Base-by-base conservation (phyloP, 2,888 invertebrate species). In the Acleris laterana region DNA sequence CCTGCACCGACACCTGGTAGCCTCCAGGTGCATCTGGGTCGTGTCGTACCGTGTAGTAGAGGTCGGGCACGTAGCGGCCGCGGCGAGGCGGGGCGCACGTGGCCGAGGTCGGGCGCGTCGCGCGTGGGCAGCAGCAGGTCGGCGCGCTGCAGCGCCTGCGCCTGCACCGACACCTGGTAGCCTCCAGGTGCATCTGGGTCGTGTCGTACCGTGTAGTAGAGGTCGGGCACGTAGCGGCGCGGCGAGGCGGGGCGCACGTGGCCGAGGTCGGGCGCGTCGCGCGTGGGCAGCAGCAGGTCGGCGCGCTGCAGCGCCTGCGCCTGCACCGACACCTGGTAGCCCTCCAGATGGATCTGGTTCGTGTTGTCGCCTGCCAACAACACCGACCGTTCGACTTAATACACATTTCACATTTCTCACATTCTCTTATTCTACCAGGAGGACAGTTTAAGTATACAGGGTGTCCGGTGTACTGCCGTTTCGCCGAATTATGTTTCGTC, bases 271-370 rank as follows among this genome's bases (percentile, higher is more conserved):
- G 99, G 98, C 70, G 98, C 98, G 94, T 99, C 99, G 85, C 97
- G 96, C 38, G 99, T 99, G 56, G 99, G 99, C 81, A 99, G 94
- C 77, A 99, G 94, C 83, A 98, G 97, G 80, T 96, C 94, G 88
- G 99, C 99, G 68, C 97, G 94, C 65, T 99, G 99, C 81, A 99
- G 94, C 69, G 99, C 98, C 97, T 98, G 97, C 88, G 99, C 99
- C 93, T 99, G 99, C 88, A 98, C 98, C 51, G 99, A 99, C 72
- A 99, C 99, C 90, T 99, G 98, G 93, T 99, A 99, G 46, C 99
- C 99, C 88, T 99, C 99, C 96, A 99, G 98, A 89, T 99, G 98
- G 68, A 99, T 98, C 90, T 98, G 98, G 84, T 98, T 96, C 63
- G 92, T 94, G 77, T 95, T 94, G 93, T 99, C 99, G 69, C 99